Percentiles rank a stretch among this genome's conserved stretches.
phyloP scores from a whole-genome alignment of 92 coral and sea anemone genomes.

The Diadumene lineata region DNA sequence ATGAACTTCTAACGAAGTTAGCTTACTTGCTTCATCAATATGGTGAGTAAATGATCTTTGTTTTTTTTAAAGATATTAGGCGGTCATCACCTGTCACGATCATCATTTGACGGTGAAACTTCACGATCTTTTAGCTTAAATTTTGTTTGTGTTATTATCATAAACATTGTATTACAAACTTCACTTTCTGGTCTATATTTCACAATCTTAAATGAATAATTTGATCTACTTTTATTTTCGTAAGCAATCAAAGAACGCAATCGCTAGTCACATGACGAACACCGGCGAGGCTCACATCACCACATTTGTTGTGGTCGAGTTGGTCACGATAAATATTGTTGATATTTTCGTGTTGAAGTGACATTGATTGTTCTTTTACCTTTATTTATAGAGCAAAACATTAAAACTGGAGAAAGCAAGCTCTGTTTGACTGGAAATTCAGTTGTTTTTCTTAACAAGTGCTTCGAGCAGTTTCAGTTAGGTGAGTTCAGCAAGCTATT shows the following conservation, averaged over 20 bases:
- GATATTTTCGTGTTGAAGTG: background rate
- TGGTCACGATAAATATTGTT: background rate
- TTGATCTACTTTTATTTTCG: too few species aligned
- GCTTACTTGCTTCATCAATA: conserved; percentile 65
- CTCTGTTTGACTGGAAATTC: conserved; percentile 87
- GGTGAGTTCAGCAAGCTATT: conserved; percentile 30
- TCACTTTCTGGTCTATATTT: background rate
- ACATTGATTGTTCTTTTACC: too few species aligned
- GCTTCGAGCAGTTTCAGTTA: conserved; percentile 68
- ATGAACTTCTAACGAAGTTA: conserved; percentile 76
- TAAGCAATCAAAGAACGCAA: too few species aligned
- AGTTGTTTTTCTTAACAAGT: conserved; percentile 69
- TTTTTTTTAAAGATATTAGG: background rate
- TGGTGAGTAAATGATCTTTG: conserved; percentile 47
- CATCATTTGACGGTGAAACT: background rate
- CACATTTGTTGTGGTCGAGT: background rate
- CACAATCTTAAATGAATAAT: background rate
- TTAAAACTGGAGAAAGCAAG: conserved; percentile 61
- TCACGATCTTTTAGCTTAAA: background rate
- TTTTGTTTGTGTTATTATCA: background rate
- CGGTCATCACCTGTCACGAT: background rate
- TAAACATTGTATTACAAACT: background rate
- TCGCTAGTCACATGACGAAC: background rate
- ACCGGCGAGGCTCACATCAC: background rate
- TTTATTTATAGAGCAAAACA: too few species aligned